A percentile compares a stretch with the other conserved stretches of the same genome.
phyloP scores from a whole-genome alignment of 2,797 vertebrate genomes.

The Xenops minutus region DNA sequence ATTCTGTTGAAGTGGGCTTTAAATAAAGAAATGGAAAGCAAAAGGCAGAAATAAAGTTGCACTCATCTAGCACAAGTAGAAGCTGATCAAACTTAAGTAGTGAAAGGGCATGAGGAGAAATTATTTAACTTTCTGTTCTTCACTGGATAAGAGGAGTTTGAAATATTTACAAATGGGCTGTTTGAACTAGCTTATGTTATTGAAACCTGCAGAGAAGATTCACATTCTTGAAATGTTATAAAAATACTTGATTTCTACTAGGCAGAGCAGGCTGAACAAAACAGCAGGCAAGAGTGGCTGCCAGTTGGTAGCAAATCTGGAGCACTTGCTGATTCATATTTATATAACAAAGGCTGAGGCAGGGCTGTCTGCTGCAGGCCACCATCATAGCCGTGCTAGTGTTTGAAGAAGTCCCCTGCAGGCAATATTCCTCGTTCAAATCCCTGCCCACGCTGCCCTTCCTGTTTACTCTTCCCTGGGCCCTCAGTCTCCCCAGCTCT shows the following conservation, averaged over 20 bases:
- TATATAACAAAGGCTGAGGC: not conserved
- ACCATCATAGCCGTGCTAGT: accelerated
- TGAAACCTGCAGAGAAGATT: not conserved
- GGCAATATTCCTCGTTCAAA: not conserved
- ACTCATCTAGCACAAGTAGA: not conserved
- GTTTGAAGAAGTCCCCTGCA: not conserved
- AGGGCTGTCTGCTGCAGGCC: not conserved
- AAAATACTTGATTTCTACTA: not conserved
- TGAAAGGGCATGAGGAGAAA: not conserved
- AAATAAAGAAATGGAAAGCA: not conserved
- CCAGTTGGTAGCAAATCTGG: not conserved
- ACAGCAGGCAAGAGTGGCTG: constrained; percentile 7
- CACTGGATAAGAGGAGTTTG: not conserved
- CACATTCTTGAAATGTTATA: not conserved
- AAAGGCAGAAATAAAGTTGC: not conserved
- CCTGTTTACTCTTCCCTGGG: not conserved
- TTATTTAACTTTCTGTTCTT: not conserved
- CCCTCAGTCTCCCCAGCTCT: not conserved
- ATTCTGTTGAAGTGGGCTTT: not conserved
- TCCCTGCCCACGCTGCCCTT: not conserved
- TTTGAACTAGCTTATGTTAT: not conserved
- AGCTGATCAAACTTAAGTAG: not conserved
- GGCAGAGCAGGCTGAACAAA: not conserved
- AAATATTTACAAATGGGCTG: not conserved
- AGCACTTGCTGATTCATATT: not conserved